phyloP scores from a whole-genome alignment of 1,140 invertebrate species.

The Epicauta chinensis region DNA sequence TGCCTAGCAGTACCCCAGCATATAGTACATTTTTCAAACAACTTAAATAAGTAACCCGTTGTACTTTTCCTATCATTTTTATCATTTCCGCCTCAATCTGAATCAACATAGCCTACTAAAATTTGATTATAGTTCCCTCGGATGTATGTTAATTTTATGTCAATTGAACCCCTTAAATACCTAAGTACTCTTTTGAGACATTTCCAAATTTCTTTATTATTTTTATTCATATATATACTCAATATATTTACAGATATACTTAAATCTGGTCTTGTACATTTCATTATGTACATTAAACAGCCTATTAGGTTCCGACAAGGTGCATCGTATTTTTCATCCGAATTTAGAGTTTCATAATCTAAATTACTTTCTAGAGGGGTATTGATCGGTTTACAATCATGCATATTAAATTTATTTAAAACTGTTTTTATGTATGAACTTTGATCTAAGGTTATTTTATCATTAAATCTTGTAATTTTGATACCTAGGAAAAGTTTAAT shows the following conservation, averaged over 20 bases:
- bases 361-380: conserved; percentile 27
- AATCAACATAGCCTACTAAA: too few relatives aligned
- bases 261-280: conserved; percentile 37
- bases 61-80: too few relatives aligned
- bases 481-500: conserved; percentile 22
- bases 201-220: too few relatives aligned
- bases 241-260: conserved; percentile 33
- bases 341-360: conserved; percentile 26
- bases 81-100: too few relatives aligned
- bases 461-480: conserved; percentile 19
- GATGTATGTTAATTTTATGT: too few relatives aligned
- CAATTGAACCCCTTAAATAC: too few relatives aligned
- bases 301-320: conserved; percentile 35
- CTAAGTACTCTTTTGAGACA: too few relatives aligned
- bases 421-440: conserved; percentile 20
- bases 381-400: conserved; percentile 27
- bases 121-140: too few relatives aligned
- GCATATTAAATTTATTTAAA: conserved; percentile 31
- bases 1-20: too few relatives aligned
- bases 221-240: conserved; percentile 27
- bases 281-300: conserved; percentile 36
- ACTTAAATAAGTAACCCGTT: too few relatives aligned
- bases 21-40: too few relatives aligned
- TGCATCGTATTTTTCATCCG: conserved; percentile 24
- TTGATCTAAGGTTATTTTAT: conserved; percentile 22